Percentiles rank a stretch among this genome's conserved stretches.
Conservation (phyloP, 2,888 invertebrate species). For the Microdon myrmicae region DNA sequence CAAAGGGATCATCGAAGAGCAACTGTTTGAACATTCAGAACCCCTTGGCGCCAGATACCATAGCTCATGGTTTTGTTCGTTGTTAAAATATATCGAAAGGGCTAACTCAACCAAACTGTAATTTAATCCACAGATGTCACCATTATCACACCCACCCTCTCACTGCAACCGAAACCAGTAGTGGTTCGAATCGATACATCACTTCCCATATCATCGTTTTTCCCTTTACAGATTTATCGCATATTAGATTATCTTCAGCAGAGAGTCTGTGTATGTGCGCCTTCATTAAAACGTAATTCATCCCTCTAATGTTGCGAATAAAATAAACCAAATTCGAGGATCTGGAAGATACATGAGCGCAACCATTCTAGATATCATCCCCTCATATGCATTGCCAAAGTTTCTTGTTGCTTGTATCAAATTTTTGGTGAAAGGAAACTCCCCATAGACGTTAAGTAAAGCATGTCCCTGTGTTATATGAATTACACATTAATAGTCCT, state of each 20-base stretch:
- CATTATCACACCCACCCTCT: constrained; percentile 59
- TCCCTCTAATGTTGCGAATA: constrained; percentile 39
- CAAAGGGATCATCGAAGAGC: constrained; percentile 3
- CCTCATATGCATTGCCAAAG: constrained; percentile 2
- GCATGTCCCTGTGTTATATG: constrained; percentile 14
- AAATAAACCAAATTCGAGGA: constrained; percentile 17
- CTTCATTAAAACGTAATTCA: constrained; percentile 66
- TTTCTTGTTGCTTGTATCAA: constrained; percentile 34
- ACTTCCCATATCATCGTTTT: constrained; percentile 9
- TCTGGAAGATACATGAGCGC: constrained; percentile 24
- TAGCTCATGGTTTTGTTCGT: constrained; percentile 12
- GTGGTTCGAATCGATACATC: constrained; percentile 36
- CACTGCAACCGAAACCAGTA: constrained; percentile 5
- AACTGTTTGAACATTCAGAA: neutral
- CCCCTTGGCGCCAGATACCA: neutral
- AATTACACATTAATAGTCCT: constrained; percentile 47
- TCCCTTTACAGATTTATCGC: constrained; percentile 7
- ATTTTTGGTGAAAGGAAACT: constrained; percentile 22
- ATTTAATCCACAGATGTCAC: constrained; percentile 68
- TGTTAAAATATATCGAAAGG: constrained; percentile 49
- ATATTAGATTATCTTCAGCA: neutral
- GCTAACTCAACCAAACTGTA: constrained; percentile 60
- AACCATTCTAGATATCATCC: constrained; percentile 19
- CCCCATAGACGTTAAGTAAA: constrained; percentile 24
- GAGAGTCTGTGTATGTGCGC: constrained; percentile 56